phyloP scores from a whole-genome alignment of 2,888 invertebrate genomes.

The Orchestes rusci region DNA sequence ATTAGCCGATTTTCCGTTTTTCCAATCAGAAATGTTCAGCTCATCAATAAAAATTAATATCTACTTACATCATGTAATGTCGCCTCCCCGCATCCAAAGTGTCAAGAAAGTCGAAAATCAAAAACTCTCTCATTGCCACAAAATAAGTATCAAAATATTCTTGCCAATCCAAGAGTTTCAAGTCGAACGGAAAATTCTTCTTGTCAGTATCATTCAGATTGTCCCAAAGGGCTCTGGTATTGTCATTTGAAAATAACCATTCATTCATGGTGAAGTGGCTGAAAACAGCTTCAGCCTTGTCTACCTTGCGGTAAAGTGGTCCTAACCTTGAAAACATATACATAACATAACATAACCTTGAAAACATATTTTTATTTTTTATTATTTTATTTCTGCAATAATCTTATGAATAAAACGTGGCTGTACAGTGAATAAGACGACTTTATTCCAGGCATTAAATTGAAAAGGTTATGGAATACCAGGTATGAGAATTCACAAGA shows the following conservation, averaged over 20 bases:
- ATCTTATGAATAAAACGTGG: too few relatives aligned
- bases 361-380: too few relatives aligned
- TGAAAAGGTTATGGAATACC: too few relatives aligned
- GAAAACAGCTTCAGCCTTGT: conserved; percentile 5
- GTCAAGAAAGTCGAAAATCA: conserved; percentile 11
- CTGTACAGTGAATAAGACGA: too few relatives aligned
- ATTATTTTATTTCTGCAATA: too few relatives aligned
- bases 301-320: conserved; percentile 12
- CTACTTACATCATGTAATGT: too few relatives aligned
- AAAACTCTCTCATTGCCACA: conserved; percentile 9
- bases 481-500: too few relatives aligned
- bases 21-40: too few relatives aligned
- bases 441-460: too few relatives aligned
- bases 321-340: conserved; percentile 15
- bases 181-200: conserved; percentile 19
- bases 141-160: conserved; percentile 13
- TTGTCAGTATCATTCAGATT: conserved; percentile 14
- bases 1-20: too few relatives aligned
- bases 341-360: too few relatives aligned
- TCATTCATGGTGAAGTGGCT: conserved; percentile 12
- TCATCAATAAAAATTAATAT: too few relatives aligned
- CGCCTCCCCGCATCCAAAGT: conserved; percentile 11
- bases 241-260: conserved; percentile 9
- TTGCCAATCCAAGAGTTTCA: conserved; percentile 13
- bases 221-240: conserved; percentile 12